Evolutionary conservation across 2,113 vertebrate species (phyloP).

Genomic region (Protobothrops mucrosquamatus): DNA sequence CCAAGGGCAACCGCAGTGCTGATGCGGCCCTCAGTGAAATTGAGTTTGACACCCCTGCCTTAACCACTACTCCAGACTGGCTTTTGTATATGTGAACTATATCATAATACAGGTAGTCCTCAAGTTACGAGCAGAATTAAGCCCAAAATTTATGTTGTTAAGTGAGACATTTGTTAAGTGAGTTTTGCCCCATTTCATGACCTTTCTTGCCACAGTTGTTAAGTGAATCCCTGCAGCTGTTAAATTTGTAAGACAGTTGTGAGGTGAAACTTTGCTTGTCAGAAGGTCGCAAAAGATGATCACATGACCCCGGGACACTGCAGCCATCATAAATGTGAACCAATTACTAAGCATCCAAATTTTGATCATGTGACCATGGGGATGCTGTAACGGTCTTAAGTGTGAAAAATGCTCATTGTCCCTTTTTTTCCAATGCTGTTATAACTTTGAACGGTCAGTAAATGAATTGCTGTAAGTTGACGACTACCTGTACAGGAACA

Average conservation of each 20-base stretch:
- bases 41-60: not conserved
- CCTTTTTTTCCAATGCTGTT: not conserved
- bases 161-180: too few relatives aligned
- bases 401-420: not conserved
- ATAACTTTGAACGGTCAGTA: not conserved
- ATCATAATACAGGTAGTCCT: not conserved
- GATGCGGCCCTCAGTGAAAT: too few relatives aligned
- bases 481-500: not conserved
- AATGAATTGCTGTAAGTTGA: not conserved
- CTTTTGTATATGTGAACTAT: not conserved
- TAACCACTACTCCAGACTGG: not conserved
- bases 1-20: too few relatives aligned
- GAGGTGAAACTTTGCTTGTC: not conserved
- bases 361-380: not conserved
- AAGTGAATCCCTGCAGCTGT: not conserved
- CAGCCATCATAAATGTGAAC: not conserved
- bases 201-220: too few relatives aligned
- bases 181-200: not conserved
- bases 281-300: not conserved
- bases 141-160: too few relatives aligned
- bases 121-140: too few relatives aligned
- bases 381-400: too few relatives aligned
- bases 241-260: not conserved
- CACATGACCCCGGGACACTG: not conserved
- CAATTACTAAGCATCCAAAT: not conserved